Percentiles rank a stretch among this genome's conserved stretches.
These are phyloP conservation scores for Pseudotriccus pelzelni DNA, from an alignment of 2,797 vertebrate genomes.

Conservation along the genomic window DNA sequence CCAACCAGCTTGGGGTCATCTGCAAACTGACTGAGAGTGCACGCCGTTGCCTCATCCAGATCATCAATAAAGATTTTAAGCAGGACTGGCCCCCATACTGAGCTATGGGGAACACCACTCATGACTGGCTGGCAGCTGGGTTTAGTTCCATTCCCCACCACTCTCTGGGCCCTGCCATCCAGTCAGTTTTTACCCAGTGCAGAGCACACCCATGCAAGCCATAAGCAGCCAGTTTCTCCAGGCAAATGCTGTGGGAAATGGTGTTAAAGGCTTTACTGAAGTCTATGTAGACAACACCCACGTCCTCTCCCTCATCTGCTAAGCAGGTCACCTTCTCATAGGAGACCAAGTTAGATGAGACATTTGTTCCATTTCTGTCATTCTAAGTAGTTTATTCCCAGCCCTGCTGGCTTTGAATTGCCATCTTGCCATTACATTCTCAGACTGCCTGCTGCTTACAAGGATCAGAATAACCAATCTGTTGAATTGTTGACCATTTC, in stretches of 20 bases:
- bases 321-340: too few species aligned
- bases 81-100: background rate
- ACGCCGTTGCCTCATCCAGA: background rate
- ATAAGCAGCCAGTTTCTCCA: background rate
- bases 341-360: background rate
- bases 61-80: background rate
- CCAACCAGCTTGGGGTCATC: background rate
- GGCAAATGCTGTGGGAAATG: background rate
- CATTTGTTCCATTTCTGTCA: background rate
- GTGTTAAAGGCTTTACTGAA: background rate
- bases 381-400: background rate
- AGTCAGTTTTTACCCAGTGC: background rate
- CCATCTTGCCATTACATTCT: background rate
- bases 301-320: too few species aligned
- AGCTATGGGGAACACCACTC: background rate
- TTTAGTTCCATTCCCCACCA: background rate
- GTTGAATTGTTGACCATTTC: background rate
- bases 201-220: background rate
- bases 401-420: background rate
- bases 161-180: background rate
- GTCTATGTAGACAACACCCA: background rate
- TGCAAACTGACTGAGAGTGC: background rate
- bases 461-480: background rate
- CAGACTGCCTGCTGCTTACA: background rate
- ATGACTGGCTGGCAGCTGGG: fast-evolving